These are phyloP conservation scores for Sciurus niger DNA, from an alignment of 2,113 vertebrate genomes.

Conservation along the genomic window DNA sequence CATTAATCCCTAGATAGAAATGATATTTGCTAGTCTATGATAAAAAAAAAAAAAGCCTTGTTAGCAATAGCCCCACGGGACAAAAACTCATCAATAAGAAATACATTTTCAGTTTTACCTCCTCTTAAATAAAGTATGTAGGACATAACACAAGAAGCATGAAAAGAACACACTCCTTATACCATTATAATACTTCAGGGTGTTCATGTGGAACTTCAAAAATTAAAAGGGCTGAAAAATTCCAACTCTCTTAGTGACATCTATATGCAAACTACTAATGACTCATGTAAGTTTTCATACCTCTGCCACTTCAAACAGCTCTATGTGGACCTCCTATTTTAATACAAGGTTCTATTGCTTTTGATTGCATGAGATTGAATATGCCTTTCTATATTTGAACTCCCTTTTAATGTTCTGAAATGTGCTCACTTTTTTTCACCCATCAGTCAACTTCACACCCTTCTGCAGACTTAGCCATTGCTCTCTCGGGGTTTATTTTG, in stretches of 20 bases:
- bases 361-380: neutral
- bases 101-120: neutral
- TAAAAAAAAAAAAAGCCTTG: neutral
- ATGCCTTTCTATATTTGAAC: neutral
- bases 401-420: neutral
- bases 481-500: neutral
- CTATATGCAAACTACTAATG: neutral
- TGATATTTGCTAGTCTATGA: neutral
- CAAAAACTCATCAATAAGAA: neutral
- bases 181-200: neutral
- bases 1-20: constrained; percentile 35
- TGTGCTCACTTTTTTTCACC: neutral
- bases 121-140: neutral
- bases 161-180: neutral
- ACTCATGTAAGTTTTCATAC: constrained; percentile 17
- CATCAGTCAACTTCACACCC: neutral
- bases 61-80: neutral
- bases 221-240: neutral
- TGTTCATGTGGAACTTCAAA: neutral
- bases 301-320: neutral
- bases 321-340: neutral
- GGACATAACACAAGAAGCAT: neutral
- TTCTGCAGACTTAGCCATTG: neutral
- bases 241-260: neutral
- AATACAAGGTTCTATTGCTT: neutral